A percentile compares a stretch with the other conserved stretches of the same genome.
phyloP scores from a whole-genome alignment of 2,113 vertebrate species.

The Tenebrosternarchus preto region DNA sequence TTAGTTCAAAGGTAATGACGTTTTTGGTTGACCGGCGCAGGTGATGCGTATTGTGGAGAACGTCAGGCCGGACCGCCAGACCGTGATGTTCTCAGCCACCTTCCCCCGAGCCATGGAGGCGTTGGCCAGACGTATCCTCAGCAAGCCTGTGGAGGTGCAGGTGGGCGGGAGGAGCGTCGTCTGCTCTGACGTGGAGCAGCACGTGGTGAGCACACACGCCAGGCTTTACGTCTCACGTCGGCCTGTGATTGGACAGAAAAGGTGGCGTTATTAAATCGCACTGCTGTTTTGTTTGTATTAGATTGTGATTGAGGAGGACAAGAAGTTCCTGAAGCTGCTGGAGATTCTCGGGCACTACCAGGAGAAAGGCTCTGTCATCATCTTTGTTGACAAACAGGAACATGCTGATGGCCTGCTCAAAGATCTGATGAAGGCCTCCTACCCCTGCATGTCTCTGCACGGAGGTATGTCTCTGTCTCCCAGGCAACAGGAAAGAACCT shows the following conservation, averaged over 20 bases:
- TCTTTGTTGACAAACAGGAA: slow-evolving; percentile 98
- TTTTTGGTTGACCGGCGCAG: slow-evolving; percentile 60
- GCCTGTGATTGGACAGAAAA: too few relatives aligned
- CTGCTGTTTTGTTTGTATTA: slow-evolving; percentile 54
- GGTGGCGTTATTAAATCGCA: too few relatives aligned
- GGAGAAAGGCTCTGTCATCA: slow-evolving; percentile 95
- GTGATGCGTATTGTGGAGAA: slow-evolving; percentile 99
- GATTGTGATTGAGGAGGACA: slow-evolving; percentile 97
- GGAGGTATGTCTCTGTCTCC: slow-evolving; percentile 78
- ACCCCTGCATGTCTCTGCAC: slow-evolving; percentile 97
- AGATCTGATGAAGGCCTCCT: slow-evolving; percentile 97
- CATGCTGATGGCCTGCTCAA: slow-evolving; percentile 92
- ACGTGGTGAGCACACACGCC: slow-evolving; percentile 79
- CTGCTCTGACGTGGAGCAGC: slow-evolving; percentile 96
- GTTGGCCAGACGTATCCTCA: slow-evolving; percentile 90
- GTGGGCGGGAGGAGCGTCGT: slow-evolving; percentile 96
- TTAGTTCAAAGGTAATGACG: too few relatives aligned
- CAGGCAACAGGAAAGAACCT: too few relatives aligned
- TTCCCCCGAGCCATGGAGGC: slow-evolving; percentile 99
- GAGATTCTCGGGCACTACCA: slow-evolving; percentile 97
- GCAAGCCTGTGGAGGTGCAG: slow-evolving; percentile 94
- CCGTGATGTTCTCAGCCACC: slow-evolving; percentile 98
- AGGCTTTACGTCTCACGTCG: too few relatives aligned
- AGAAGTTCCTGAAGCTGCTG: slow-evolving; percentile 95
- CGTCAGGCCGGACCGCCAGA: slow-evolving; percentile 94